Base-by-base conservation (phyloP, 1,140 invertebrate genomes). In the Berghia stephanieae region DNA sequence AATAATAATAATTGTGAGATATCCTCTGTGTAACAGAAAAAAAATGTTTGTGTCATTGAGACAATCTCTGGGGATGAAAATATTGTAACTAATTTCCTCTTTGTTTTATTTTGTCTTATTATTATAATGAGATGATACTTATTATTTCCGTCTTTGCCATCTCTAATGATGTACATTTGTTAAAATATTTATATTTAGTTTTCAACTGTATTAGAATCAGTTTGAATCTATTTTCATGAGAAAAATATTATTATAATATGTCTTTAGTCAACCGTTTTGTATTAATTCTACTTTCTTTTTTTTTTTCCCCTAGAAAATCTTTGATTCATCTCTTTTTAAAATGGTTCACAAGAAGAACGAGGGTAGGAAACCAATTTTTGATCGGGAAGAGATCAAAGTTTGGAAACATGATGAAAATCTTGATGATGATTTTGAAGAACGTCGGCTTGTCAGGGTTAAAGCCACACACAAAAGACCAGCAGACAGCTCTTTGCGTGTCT, bases 331-430 rank as follows among this genome's bases (percentile, higher is more conserved):
- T 31, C 77, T 79, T 52, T 83, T 85, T 43, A 69, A 80, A 49
- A 83, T 85, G 80, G 57, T 82, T 69, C 81, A 81, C 21, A 83
- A 80, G 42, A 82, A 82, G 46, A 80, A 80, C 34, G 83, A 84
- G 67, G 84, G 84, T 3, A 63, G 69, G 18, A 83, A 81, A 36
- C 81, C 85, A 1, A 84, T 87, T 13, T 87, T 87, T 82, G 84
- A 87, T 74, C 80, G 86, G 31, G 85, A 86, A 36, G 86, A 87
- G 63, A 84, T 87, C 40, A 82, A 83, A 74, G 78, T 78, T 1
- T 85, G 85, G 43, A 77, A 74, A 21, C 83, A 85, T 71, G 85
- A 84, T 74, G 77, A 81, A 57, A 84, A 83, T 60, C 55, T 84
- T 2, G 80, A 84, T 36, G 84, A 86, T 34, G 82, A 86, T 52